Conservation (phyloP, 1,140 invertebrate species). For the Bombyx mandarina region DNA sequence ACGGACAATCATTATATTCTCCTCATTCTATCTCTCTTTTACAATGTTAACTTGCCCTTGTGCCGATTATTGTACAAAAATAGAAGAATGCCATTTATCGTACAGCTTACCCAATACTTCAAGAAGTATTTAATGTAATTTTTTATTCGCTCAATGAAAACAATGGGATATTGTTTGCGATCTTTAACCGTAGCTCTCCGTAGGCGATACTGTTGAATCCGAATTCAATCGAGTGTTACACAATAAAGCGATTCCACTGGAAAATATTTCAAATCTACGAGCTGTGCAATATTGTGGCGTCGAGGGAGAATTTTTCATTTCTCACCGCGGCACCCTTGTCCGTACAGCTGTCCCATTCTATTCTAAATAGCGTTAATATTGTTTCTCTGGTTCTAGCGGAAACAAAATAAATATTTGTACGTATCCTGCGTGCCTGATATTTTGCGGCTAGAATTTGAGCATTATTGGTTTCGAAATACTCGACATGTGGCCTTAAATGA, state of each 20-base stretch:
- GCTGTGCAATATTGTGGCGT: conserved; percentile 25
- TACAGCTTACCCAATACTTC: background rate
- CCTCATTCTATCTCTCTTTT: no score
- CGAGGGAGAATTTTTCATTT: conserved; percentile 38
- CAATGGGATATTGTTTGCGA: background rate
- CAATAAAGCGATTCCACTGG: no score
- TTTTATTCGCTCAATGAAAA: background rate
- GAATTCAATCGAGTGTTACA: no score
- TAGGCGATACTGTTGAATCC: no score
- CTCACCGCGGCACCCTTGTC: conserved; percentile 23
- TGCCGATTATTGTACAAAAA: no score
- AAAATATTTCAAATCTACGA: background rate
- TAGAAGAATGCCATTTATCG: no score
- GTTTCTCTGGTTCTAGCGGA: conserved; percentile 29
- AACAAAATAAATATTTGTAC: conserved; percentile 42
- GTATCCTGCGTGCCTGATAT: conserved; percentile 18
- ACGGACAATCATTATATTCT: no score
- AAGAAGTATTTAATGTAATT: conserved; percentile 1
- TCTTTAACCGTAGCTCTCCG: background rate
- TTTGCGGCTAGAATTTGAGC: background rate
- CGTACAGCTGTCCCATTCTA: conserved; percentile 16
- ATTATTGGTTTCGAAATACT: background rate
- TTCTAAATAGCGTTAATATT: conserved; percentile 46
- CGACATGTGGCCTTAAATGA: no score
- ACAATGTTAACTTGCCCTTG: no score